These are phyloP conservation scores for Leptopilina clavipes DNA, from an alignment of 1,140 invertebrate genomes.

Conservation along the genomic window DNA sequence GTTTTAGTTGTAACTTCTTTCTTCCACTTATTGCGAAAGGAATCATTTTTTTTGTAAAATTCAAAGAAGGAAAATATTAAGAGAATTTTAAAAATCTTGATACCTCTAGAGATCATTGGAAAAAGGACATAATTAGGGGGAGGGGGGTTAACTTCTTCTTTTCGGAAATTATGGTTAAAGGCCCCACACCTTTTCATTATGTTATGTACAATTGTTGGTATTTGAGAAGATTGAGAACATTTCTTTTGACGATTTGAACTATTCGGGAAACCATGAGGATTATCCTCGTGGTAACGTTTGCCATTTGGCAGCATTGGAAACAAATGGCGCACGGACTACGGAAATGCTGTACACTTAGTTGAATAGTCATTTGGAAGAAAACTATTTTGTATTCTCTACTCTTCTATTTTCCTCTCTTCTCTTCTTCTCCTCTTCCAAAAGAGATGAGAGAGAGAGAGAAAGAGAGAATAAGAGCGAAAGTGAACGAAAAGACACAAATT, in stretches of 20 bases:
- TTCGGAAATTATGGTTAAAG: not conserved
- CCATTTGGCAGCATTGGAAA: conserved; percentile 51
- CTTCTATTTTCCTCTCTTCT: not conserved
- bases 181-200: not conserved
- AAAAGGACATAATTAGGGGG: too few relatives aligned
- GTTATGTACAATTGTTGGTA: conserved; percentile 39
- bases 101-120: too few relatives aligned
- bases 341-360: conserved; percentile 47
- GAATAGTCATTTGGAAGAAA: conserved; percentile 54
- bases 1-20: too few relatives aligned
- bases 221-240: conserved; percentile 44
- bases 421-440: conserved; percentile 26
- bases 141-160: not conserved
- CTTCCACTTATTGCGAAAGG: too few relatives aligned
- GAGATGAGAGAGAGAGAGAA: conserved; percentile 33
- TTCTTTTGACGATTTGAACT: conserved; percentile 7
- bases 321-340: conserved; percentile 51
- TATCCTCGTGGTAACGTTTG: conserved; percentile 45
- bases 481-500: too few relatives aligned
- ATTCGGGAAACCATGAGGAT: conserved; percentile 36
- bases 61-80: too few relatives aligned
- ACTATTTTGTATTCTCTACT: conserved; percentile 21
- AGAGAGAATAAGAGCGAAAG: conserved; percentile 42
- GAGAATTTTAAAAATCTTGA: too few relatives aligned
- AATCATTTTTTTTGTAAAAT: too few relatives aligned